Base-by-base conservation (phyloP, 2,888 invertebrate genomes). In the Masnerella sp. region DNA sequence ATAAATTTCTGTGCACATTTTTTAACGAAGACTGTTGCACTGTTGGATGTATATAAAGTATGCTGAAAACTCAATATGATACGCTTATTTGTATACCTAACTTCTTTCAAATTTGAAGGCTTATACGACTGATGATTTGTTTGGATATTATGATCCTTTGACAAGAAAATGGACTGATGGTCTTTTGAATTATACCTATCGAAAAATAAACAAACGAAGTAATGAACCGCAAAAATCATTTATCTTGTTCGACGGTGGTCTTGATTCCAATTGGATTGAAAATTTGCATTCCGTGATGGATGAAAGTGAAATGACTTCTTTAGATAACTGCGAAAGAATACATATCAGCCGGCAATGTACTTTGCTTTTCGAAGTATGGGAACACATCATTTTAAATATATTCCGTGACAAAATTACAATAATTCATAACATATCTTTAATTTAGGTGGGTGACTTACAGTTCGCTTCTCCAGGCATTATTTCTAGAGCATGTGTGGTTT, bases 231-330 rank as follows among this genome's bases (percentile, higher is more conserved):
- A 90, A 80, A 89, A 92, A 76, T 96, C 96, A 85, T 90, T 92
- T 59, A 95, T 96, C 40, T 89, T 97, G 42, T 97, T 96, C 88
- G 97, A 97, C 84, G 97, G 97, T 1, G 96, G 97, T 84, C 96
- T 97, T 2, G 97, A 97, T 89, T 95, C 96, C 0, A 89, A 96
- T 40, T 97, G 97, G 97, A 96, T 97, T 76, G 97, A 97, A 88
- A 97, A 97, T 88, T 97, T 97, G 96, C 97, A 97, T 89, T 96
- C 96, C 0, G 96, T 97, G 1, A 96, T 97, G 96, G 97, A 97
- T 84, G 97, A 97, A 87, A 97, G 97, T 85, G 94, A 93, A 83
- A 89, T 97, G 36, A 88, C 97, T 56, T 97, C 97, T 0, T 89
- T 97, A 67, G 96, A 96, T 4, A 97, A 97, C 85, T 96, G 96